Base-by-base conservation (phyloP, 1,140 invertebrate genomes). In the Spodoptera litura region DNA sequence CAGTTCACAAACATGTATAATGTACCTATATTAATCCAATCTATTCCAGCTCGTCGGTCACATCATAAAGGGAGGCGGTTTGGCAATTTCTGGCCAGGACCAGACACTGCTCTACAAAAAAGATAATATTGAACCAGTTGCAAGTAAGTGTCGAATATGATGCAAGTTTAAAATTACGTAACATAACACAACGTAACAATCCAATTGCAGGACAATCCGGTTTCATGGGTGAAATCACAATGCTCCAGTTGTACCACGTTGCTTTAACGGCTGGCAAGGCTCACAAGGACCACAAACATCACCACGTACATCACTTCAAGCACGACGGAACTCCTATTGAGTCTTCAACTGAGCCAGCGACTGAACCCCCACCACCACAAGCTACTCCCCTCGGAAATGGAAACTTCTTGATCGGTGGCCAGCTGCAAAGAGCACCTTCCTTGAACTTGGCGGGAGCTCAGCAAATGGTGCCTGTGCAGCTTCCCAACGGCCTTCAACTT, bases 201-300 rank as follows among this genome's bases (percentile, higher is more conserved):
- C 13, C 38, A 44, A 44, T 68, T 87, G 20, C 89, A 96, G 96
- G 95, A 35, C 95, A 96, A 73, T 95, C 96, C 6, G 97, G 97
- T 27, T 93, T 97, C 55, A 91, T 97, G 25, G 97, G 97, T 11
- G 97, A 98, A 94, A 88, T 98, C 56, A 98, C 97, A 0, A 96
- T 98, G 95, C 87, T 98, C 0, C 97, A 98, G 87, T 88, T 98
- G 1, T 98, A 98, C 88, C 96, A 95, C 51, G 96, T 97, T 0
- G 97, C 97, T 0, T 89, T 98, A 52, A 97, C 96, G 1, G 97
- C 97, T 2, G 97, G 97, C 0, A 98, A 98, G 91, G 97, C 97
- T 0, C 97, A 98, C 88, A 96, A 96, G 71, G 97, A 97, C 85
- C 97, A 98, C 90, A 98, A 98, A 86, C 97, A 98, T 83, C 97